These are phyloP conservation scores for Neocrepidodera transversa DNA, from an alignment of 2,888 invertebrate genomes.

Conservation along the genomic window DNA sequence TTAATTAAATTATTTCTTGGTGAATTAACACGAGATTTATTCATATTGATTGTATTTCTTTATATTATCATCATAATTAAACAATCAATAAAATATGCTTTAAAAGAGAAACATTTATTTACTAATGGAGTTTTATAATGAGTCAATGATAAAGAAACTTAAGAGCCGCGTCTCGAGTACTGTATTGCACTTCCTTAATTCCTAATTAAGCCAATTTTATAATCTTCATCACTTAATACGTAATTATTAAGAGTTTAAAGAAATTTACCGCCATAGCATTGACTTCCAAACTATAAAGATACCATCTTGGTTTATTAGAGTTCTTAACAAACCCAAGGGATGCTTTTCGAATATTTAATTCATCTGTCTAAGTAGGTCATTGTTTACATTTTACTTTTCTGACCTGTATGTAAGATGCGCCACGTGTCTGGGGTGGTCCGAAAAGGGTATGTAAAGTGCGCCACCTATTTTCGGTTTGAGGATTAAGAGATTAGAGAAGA, in stretches of 20 bases:
- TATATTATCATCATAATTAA: not conserved
- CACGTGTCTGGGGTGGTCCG: too few relatives aligned
- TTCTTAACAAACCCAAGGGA: not conserved
- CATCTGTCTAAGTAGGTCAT: not conserved
- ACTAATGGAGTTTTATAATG: too few relatives aligned
- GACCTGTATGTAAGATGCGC: too few relatives aligned
- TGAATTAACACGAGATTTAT: too few relatives aligned
- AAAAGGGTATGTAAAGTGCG: too few relatives aligned
- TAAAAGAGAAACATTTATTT: constrained; percentile 2
- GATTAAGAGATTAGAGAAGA: too few relatives aligned
- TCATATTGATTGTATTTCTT: too few relatives aligned
- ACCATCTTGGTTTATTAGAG: constrained; percentile 10
- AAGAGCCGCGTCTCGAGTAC: not conserved
- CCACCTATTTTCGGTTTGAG: too few relatives aligned
- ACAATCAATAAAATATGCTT: not conserved
- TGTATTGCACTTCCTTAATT: constrained; percentile 11
- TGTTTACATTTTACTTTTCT: too few relatives aligned
- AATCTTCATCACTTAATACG: constrained; percentile 11
- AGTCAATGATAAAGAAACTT: constrained; percentile 18
- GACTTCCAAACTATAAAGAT: constrained; percentile 3
- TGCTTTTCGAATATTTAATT: not conserved
- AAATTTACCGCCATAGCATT: constrained; percentile 12
- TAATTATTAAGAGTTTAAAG: constrained; percentile 15
- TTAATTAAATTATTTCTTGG: too few relatives aligned
- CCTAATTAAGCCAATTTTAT: constrained; percentile 11